phyloP scores from a whole-genome alignment of 2,797 vertebrate species.

The Sternarchorhynchus goeldii region DNA sequence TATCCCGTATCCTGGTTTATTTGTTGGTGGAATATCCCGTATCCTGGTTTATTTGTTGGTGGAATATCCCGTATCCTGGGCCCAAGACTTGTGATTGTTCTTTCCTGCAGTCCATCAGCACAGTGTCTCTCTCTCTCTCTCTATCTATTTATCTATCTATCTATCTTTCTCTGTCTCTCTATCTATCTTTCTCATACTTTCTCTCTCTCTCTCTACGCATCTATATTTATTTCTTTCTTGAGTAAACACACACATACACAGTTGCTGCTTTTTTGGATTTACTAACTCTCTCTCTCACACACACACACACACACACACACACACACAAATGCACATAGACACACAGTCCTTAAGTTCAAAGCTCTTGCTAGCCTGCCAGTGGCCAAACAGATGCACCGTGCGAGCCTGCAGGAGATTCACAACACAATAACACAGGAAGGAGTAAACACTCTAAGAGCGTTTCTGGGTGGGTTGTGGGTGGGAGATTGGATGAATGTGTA shows the following conservation, averaged over 20 bases:
- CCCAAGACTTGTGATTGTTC: neutral
- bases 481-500: slow-evolving; percentile 4
- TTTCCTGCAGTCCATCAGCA: too few relatives aligned
- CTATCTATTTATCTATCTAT: neutral
- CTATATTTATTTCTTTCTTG: neutral
- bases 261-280: slow-evolving; percentile 1
- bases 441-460: slow-evolving; percentile 31
- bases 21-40: too few relatives aligned
- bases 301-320: slow-evolving; percentile 20
- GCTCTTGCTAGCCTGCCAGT: slow-evolving; percentile 47
- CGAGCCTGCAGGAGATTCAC: slow-evolving; percentile 40
- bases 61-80: slow-evolving; percentile 1
- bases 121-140: too few relatives aligned
- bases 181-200: neutral
- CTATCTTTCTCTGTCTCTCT: neutral
- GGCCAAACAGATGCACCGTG: slow-evolving; percentile 54
- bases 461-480: too few relatives aligned
- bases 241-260: slow-evolving; percentile 10
- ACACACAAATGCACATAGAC: slow-evolving; percentile 26
- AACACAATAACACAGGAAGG: slow-evolving; percentile 37
- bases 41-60: neutral
- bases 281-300: neutral
- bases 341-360: slow-evolving; percentile 47
- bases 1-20: too few relatives aligned
- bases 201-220: neutral